These are phyloP conservation scores for Ceratina calcarata DNA, from an alignment of 1,140 invertebrate genomes.

Conservation along the genomic window DNA sequence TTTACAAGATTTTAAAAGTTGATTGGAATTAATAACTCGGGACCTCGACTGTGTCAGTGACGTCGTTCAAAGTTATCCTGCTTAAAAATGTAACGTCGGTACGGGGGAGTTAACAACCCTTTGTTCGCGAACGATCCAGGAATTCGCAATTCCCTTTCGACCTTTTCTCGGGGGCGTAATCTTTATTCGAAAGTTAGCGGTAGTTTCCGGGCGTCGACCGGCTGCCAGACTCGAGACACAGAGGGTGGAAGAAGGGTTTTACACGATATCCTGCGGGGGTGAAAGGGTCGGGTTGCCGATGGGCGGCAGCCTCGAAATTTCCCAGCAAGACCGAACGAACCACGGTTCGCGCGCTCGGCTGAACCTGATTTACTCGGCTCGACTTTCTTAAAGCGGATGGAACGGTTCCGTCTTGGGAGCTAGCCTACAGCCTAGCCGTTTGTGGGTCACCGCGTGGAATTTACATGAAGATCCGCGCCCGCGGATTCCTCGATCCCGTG, in stretches of 20 bases:
- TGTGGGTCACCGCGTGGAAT: conserved; percentile 50
- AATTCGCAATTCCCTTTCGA: neutral
- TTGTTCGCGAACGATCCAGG: conserved; percentile 10
- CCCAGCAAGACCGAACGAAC: conserved; percentile 9
- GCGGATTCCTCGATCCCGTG: neutral
- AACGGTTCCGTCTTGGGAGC: conserved; percentile 9
- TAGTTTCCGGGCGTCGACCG: neutral
- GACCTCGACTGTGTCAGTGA: no score
- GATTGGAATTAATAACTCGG: no score
- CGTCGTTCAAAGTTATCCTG: no score
- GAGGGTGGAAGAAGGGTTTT: conserved; percentile 6
- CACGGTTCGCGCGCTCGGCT: conserved; percentile 30
- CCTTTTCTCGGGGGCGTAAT: conserved; percentile 20
- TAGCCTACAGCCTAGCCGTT: neutral
- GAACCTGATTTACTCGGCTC: conserved; percentile 51
- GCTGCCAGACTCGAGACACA: neutral
- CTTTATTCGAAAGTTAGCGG: conserved; percentile 34
- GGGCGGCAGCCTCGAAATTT: conserved; percentile 31
- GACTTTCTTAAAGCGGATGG: conserved; percentile 61
- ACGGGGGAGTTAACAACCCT: conserved; percentile 14
- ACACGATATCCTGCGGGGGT: conserved; percentile 20
- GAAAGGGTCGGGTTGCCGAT: neutral
- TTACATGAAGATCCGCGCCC: conserved; percentile 40
- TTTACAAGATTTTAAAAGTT: neutral
- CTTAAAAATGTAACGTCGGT: no score